phyloP scores from a whole-genome alignment of 2,797 vertebrate genomes.

The Vespertilio murinus region DNA sequence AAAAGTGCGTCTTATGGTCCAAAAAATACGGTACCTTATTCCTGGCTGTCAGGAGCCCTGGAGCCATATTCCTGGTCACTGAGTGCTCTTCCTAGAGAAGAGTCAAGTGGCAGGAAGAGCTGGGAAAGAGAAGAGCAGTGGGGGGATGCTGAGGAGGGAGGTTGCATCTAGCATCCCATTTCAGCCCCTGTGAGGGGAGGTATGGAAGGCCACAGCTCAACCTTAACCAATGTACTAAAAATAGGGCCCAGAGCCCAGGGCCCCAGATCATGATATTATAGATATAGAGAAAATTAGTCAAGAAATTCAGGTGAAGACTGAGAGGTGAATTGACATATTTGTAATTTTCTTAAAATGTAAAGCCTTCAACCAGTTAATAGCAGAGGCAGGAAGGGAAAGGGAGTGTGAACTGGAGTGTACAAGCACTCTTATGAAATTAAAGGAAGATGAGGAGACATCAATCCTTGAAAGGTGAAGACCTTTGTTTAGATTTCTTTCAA shows the following conservation, averaged over 20 bases:
- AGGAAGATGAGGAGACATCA: background rate
- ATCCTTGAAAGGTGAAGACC: background rate
- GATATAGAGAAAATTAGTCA: no score
- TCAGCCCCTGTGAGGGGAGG: background rate
- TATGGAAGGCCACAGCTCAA: background rate
- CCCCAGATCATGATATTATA: no score
- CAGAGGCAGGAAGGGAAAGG: background rate
- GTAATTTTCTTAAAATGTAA: background rate
- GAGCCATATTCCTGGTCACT: background rate
- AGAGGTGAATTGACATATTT: no score
- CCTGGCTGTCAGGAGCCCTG: constrained; percentile 15
- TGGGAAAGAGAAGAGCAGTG: background rate
- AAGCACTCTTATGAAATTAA: background rate
- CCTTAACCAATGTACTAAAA: background rate
- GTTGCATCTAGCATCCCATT: background rate
- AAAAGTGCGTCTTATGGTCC: no score
- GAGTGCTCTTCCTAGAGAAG: background rate
- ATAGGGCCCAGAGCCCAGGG: no score
- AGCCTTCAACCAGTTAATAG: background rate
- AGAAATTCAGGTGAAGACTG: no score
- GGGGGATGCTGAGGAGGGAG: background rate
- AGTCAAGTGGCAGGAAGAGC: background rate
- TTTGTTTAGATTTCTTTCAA: background rate
- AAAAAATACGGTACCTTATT: no score
- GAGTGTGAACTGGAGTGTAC: background rate